Evolutionary conservation across 2,888 invertebrate genomes (phyloP), one percentile per base, ranked within the genome.

Genomic region (Napeogenes sylphis): DNA sequence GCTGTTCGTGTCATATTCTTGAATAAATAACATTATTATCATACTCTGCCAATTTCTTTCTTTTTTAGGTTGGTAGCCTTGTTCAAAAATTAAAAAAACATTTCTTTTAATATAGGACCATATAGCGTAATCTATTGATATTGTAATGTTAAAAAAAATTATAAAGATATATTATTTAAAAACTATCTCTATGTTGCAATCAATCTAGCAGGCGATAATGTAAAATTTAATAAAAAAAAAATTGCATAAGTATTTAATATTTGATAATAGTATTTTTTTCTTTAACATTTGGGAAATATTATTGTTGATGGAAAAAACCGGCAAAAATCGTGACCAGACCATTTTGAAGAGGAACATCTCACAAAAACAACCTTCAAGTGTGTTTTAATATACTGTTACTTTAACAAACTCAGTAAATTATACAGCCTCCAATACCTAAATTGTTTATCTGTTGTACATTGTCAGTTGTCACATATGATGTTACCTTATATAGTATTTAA

Each of bases 241-340:
- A 21, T 21, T 21, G 21, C 21, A 21, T 21, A 35, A 35, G 35
- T 5, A 35, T 35, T 2, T 35, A 35, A 35, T 35, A 35, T 35
- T 5, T 6, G 35, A 35, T 21, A 21, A 21, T 35, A 0, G 35
- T 35, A 1, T 6, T 35, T 35, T 35, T 35, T 35, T 35, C 6
- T 35, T 35, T 5, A 35, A 35, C 6, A 35, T 35, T 0, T 35
- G 4, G 35, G 2, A 5, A 35, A 5, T 35, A 6, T 4, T 35
- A 35, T 56, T 53, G 60, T 38, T 38, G 60, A 55, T 62, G 58
- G 55, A 56, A 65, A 60, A 38, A 38, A 35, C 35, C 35, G 8
- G 42, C n/a, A 13, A 42, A 30, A 53, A 53, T 53, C 58, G 58
- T 58, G 53, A 58, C 47, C 51, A 21, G 51, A 42, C 13, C 10